phyloP scores from a whole-genome alignment of 2,113 vertebrate genomes.

The Corynorhinus townsendii region DNA sequence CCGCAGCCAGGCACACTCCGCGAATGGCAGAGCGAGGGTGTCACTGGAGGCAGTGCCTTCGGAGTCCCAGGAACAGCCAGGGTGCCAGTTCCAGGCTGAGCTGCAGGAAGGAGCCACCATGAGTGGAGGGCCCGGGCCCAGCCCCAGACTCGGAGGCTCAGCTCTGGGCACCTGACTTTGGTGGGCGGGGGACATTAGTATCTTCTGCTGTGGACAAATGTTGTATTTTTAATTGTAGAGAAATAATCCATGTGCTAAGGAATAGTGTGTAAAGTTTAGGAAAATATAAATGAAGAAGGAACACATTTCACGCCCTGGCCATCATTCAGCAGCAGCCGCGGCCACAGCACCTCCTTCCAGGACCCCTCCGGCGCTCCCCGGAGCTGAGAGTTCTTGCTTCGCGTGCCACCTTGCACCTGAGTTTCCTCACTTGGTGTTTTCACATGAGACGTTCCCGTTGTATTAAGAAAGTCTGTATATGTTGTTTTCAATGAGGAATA shows the following conservation, averaged over 20 bases:
- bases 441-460: neutral
- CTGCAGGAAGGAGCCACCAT: neutral
- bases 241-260: neutral
- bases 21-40: neutral
- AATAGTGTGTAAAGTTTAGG: neutral
- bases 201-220: neutral
- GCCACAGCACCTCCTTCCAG: neutral
- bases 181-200: neutral
- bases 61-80: neutral
- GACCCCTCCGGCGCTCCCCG: fast-evolving
- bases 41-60: neutral
- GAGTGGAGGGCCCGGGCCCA: too few relatives aligned
- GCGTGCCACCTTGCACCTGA: neutral
- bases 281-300: neutral
- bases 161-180: neutral
- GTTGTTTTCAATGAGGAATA: neutral
- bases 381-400: fast-evolving
- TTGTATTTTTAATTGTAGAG: neutral
- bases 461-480: neutral
- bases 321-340: neutral
- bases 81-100: neutral
- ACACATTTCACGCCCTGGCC: fast-evolving
- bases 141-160: neutral
- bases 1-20: too few relatives aligned
- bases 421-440: neutral